Evolutionary conservation across 2,113 vertebrate species (phyloP).

Genomic region (Excalfactoria chinensis): DNA sequence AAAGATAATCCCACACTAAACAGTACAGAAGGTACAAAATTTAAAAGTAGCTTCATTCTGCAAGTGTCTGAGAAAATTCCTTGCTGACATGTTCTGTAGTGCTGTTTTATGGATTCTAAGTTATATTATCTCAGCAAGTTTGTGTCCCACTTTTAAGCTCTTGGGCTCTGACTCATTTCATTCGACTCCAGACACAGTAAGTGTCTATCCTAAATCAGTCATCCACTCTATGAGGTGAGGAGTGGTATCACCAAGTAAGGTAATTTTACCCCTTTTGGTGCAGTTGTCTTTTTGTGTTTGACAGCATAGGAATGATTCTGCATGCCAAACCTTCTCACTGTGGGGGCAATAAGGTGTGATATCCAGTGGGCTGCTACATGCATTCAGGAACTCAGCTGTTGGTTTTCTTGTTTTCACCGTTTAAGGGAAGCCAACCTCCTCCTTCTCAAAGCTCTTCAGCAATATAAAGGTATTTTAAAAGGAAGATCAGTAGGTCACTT

Average conservation of each 20-base stretch:
- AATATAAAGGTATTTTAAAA: background rate
- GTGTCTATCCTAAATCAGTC: background rate
- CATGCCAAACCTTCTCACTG: background rate
- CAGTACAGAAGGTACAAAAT: background rate
- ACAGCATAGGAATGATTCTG: background rate
- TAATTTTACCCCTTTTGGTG: background rate
- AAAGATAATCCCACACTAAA: background rate
- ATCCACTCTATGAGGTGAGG: background rate
- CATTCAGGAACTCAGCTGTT: background rate
- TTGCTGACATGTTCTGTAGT: background rate
- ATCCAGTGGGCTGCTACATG: background rate
- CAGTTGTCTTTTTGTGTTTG: background rate
- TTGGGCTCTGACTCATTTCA: background rate
- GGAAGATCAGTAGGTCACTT: background rate
- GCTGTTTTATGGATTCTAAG: background rate
- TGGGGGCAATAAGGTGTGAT: background rate
- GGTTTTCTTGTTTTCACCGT: background rate
- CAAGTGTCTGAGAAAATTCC: background rate
- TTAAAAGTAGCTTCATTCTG: background rate
- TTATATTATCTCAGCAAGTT: background rate
- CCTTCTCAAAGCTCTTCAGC: background rate
- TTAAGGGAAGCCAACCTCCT: background rate
- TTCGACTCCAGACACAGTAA: rapidly evolving
- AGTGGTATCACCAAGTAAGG: background rate
- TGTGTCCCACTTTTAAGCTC: background rate